These are phyloP conservation scores for Tetraodon nigroviridis DNA, from an alignment of 2,113 vertebrate genomes.

Conservation along the genomic window DNA sequence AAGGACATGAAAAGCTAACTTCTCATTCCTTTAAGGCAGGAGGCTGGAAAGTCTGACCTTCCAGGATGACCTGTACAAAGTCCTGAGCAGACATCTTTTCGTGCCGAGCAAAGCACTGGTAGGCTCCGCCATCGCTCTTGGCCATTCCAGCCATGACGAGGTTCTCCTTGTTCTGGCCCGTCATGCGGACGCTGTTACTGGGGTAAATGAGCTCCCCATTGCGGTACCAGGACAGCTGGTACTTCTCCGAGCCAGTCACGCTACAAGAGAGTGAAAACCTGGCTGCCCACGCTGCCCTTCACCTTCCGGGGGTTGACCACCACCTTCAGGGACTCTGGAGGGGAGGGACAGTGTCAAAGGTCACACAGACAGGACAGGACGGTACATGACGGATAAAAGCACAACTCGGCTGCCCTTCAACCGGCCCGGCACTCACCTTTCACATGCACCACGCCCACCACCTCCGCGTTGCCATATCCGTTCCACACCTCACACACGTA, in stretches of 20 bases:
- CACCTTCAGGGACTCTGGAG: conserved; percentile 87
- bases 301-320: conserved; percentile 91
- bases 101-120: conserved; percentile 94
- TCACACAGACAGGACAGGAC: too few species aligned
- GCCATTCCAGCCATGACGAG: conserved; percentile 97
- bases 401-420: too few species aligned
- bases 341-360: neutral
- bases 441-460: conserved; percentile 85
- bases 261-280: conserved; percentile 94
- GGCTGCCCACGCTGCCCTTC: conserved; percentile 94
- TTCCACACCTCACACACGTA: conserved; percentile 99
- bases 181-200: conserved; percentile 89
- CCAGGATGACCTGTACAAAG: conserved; percentile 92
- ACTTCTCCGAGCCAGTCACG: conserved; percentile 88
- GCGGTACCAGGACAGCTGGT: conserved; percentile 94
- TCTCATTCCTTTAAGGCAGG: neutral
- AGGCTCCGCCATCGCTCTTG: conserved; percentile 94
- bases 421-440: conserved; percentile 83
- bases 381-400: too few species aligned
- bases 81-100: conserved; percentile 97
- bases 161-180: conserved; percentile 86
- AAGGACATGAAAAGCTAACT: too few species aligned
- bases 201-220: conserved; percentile 92
- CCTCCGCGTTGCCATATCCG: conserved; percentile 89
- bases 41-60: conserved; percentile 69